These are phyloP conservation scores for Phasia obesa DNA, from an alignment of 2,888 invertebrate species.

Conservation along the genomic window DNA sequence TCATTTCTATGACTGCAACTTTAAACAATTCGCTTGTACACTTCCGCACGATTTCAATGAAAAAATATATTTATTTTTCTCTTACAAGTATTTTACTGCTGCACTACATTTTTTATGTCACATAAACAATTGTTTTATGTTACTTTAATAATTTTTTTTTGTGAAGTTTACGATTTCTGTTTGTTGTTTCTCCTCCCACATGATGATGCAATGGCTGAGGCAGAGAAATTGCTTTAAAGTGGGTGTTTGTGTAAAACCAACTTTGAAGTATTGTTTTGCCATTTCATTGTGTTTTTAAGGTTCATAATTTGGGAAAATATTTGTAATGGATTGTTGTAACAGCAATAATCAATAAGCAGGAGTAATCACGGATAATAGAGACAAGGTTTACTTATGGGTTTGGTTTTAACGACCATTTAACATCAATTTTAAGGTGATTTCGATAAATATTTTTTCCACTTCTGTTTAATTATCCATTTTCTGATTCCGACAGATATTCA, in stretches of 20 bases:
- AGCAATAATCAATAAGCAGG: too few species aligned
- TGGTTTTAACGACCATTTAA: too few species aligned
- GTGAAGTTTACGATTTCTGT: constrained; percentile 20
- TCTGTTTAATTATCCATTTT: too few species aligned
- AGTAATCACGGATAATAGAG: too few species aligned
- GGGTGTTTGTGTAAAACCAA: constrained; percentile 29
- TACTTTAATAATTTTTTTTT: constrained; percentile 28
- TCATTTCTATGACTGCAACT: constrained; percentile 13
- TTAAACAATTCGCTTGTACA: constrained; percentile 57
- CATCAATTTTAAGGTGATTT: too few species aligned
- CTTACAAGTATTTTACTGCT: constrained; percentile 30
- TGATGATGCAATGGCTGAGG: constrained; percentile 13
- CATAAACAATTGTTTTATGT: constrained; percentile 48
- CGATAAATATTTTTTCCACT: too few species aligned
- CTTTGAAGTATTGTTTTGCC: constrained; percentile 7
- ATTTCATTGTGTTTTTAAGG: constrained; percentile 21
- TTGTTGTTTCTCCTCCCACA: constrained; percentile 32
- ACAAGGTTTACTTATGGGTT: too few species aligned
- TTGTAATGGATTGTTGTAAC: neutral
- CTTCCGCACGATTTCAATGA: constrained; percentile 76
- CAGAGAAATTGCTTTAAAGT: constrained; percentile 30
- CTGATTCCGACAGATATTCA: too few species aligned
- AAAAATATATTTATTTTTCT: constrained; percentile 11
- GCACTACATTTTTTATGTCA: constrained; percentile 42
- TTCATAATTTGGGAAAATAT: constrained; percentile 13